These are phyloP conservation scores for Phyllostomus hastatus DNA, from an alignment of 2,113 vertebrate species.

Conservation along the genomic window DNA sequence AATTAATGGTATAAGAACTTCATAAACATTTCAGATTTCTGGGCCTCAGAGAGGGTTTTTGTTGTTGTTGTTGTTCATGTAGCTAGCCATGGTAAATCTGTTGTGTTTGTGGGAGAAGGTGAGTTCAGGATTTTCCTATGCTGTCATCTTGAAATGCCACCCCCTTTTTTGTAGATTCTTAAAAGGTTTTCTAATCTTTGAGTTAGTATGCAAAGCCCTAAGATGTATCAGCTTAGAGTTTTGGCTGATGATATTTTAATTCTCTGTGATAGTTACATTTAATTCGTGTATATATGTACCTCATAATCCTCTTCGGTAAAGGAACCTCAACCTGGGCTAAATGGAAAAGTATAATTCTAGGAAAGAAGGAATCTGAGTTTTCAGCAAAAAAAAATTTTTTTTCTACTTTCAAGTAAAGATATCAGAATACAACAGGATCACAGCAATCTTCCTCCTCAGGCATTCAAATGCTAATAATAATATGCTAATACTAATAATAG, in stretches of 20 bases:
- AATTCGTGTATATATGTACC: background rate
- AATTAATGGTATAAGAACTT: background rate
- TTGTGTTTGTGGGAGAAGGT: background rate
- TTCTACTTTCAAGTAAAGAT: conserved; percentile 32
- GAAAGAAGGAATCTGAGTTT: conserved; percentile 19
- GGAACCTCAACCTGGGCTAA: background rate
- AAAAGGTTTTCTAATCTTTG: conserved; percentile 32
- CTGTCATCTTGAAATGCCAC: background rate
- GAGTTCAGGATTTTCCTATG: background rate
- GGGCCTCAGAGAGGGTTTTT: background rate
- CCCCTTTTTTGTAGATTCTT: conserved; percentile 23
- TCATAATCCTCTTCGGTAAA: conserved; percentile 35
- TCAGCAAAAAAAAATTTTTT: background rate
- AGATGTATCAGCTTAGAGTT: conserved; percentile 19
- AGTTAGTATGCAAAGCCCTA: conserved; percentile 31
- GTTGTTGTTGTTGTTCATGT: background rate
- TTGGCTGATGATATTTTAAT: conserved; percentile 22
- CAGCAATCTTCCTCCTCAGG: background rate
- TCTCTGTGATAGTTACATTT: conserved; percentile 34
- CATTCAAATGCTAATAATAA: background rate
- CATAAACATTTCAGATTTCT: background rate
- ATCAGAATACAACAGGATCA: background rate
- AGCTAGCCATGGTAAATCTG: background rate
- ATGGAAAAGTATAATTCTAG: conserved; percentile 22
- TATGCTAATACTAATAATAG: background rate